Evolutionary conservation across 2,888 invertebrate species (phyloP).

Genomic region (Diploptera punctata): DNA sequence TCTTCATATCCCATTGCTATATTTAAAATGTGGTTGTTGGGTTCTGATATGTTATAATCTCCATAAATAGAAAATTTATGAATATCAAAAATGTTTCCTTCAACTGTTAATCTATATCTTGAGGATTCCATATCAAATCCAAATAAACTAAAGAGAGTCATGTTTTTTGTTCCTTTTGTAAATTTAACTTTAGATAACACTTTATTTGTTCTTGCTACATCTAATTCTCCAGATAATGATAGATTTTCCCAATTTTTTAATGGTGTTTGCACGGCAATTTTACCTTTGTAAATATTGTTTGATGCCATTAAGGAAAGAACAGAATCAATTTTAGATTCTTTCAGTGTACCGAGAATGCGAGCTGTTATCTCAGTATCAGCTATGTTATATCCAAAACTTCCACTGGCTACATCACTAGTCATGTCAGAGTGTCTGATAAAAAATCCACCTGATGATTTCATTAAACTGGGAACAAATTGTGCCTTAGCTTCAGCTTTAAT

Average conservation of each 20-base stretch:
- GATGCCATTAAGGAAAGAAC: slow-evolving; percentile 10
- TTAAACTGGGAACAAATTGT: slow-evolving; percentile 1
- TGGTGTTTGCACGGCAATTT: slow-evolving; percentile 44
- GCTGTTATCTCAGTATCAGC: slow-evolving; percentile 16
- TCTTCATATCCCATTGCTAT: too few species aligned
- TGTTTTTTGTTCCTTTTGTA: not conserved
- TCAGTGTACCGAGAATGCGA: not conserved
- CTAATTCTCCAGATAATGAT: slow-evolving; percentile 43
- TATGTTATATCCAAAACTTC: slow-evolving; percentile 29
- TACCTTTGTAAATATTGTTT: slow-evolving; percentile 29
- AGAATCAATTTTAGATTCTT: slow-evolving; percentile 16
- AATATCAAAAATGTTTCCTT: slow-evolving; percentile 17
- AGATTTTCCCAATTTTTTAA: slow-evolving; percentile 42
- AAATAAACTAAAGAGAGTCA: slow-evolving; percentile 9
- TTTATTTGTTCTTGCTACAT: slow-evolving; percentile 42
- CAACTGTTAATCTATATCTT: slow-evolving; percentile 16
- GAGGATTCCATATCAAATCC: not conserved
- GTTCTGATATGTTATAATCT: not conserved
- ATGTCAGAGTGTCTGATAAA: slow-evolving; percentile 25
- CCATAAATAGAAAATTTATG: slow-evolving; percentile 18
- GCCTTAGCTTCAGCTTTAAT: slow-evolving; percentile 16
- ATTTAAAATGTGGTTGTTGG: not conserved
- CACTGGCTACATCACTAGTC: slow-evolving; percentile 26
- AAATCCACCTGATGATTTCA: slow-evolving; percentile 25
- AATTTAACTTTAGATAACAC: slow-evolving; percentile 27